phyloP scores from a whole-genome alignment of 1,140 invertebrate genomes.

The Dendroctonus ponderosae region DNA sequence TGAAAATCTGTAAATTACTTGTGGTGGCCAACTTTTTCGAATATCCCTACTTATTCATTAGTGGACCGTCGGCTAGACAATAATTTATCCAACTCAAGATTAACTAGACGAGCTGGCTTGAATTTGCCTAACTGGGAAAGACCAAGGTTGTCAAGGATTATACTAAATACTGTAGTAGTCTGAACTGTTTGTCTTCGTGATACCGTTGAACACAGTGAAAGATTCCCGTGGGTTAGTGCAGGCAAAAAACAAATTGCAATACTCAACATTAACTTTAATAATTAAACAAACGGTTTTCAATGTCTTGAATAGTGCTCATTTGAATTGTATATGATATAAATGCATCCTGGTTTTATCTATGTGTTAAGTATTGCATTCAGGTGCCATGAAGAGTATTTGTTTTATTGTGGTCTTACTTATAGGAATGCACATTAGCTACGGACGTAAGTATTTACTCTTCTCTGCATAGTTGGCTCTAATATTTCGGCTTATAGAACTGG shows the following conservation, averaged over 20 bases:
- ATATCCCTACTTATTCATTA: too few relatives aligned
- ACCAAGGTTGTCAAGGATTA: conserved; percentile 14
- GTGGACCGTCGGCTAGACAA: too few relatives aligned
- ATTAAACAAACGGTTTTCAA: too few relatives aligned
- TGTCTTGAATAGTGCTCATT: background rate
- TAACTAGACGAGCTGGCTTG: conserved; percentile 1
- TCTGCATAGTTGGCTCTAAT: background rate
- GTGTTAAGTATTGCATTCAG: too few relatives aligned
- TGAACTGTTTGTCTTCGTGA: background rate
- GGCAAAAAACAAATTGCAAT: background rate
- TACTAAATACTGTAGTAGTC: conserved; percentile 1
- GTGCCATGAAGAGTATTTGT: background rate
- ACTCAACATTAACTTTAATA: too few relatives aligned
- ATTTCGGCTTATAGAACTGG: conserved; percentile 21
- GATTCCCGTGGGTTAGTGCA: conserved; percentile 9
- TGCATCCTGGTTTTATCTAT: too few relatives aligned
- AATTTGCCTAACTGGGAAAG: conserved; percentile 1
- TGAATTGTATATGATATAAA: background rate
- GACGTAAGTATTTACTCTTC: background rate
- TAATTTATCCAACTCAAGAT: background rate
- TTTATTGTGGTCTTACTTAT: background rate
- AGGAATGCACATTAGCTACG: background rate
- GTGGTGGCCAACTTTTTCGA: too few relatives aligned
- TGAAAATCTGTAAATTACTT: too few relatives aligned
- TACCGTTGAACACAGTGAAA: background rate